A percentile compares a stretch with the other conserved stretches of the same genome.
Conservation (phyloP, 2,797 vertebrate genomes). For the Centropyge bicolor region DNA sequence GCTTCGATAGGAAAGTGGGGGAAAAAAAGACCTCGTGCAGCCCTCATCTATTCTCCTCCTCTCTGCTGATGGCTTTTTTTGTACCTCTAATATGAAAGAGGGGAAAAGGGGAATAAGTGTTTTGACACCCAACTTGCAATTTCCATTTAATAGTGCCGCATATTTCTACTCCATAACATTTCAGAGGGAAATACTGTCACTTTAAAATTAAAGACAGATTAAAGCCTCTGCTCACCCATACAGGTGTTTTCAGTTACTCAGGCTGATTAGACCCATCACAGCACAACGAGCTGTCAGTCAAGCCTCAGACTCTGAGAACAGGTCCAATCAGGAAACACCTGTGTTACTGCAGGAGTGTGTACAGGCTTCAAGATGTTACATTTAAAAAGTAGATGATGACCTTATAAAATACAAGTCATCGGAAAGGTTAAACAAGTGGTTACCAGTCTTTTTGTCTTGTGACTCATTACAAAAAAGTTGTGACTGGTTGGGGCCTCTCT, state of each 20-base stretch:
- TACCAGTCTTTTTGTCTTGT: not conserved
- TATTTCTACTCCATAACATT: not conserved
- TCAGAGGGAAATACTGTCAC: not conserved
- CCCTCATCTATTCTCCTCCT: slow-evolving; percentile 47
- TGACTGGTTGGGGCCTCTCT: not conserved
- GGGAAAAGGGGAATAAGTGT: slow-evolving; percentile 27
- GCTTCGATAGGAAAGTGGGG: slow-evolving; percentile 19
- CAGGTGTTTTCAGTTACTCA: slow-evolving; percentile 25
- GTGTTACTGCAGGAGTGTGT: not conserved
- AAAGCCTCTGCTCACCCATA: not conserved
- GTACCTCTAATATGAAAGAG: slow-evolving; percentile 25
- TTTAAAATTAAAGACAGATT: not conserved
- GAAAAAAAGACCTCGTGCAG: slow-evolving; percentile 37
- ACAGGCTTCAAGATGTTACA: not conserved
- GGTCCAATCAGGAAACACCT: not conserved
- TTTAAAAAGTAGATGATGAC: not conserved
- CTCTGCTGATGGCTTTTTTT: slow-evolving; percentile 36
- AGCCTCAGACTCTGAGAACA: not conserved
- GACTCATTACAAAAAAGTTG: not conserved
- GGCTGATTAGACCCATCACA: slow-evolving; percentile 4
- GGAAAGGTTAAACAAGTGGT: not conserved
- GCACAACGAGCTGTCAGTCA: slow-evolving; percentile 6
- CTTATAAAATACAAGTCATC: not conserved
- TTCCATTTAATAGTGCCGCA: not conserved
- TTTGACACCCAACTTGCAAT: slow-evolving; percentile 17